phyloP scores from a whole-genome alignment of 2,888 invertebrate species.

The Caradrina clavipalpis region DNA sequence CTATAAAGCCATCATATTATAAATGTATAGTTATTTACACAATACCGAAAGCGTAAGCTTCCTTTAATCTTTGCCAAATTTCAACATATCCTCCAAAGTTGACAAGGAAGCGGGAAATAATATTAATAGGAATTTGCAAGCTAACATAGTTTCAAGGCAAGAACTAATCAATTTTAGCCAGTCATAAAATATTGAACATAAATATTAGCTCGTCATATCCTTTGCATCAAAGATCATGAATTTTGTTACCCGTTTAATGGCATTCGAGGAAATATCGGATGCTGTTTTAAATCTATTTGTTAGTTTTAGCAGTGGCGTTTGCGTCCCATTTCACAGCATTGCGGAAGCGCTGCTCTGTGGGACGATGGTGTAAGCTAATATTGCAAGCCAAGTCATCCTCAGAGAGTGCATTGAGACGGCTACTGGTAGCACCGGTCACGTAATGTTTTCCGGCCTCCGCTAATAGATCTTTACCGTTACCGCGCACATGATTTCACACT shows the following conservation, averaged over 20 bases:
- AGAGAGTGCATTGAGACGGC: constrained; percentile 67
- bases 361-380: constrained; percentile 54
- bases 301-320: constrained; percentile 40
- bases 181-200: constrained; percentile 43
- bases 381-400: constrained; percentile 61
- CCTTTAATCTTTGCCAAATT: constrained; percentile 24
- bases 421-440: constrained; percentile 74
- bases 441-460: constrained; percentile 80
- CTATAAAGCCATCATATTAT: constrained; percentile 12
- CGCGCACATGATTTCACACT: constrained; percentile 42
- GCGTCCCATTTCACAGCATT: constrained; percentile 47
- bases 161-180: constrained; percentile 33
- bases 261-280: constrained; percentile 30
- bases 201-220: constrained; percentile 34
- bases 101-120: constrained; percentile 13
- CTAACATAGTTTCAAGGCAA: constrained; percentile 41
- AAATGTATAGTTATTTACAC: constrained; percentile 20
- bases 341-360: constrained; percentile 49
- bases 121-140: constrained; percentile 22
- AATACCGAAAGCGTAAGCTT: constrained; percentile 3
- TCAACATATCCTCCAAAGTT: not conserved
- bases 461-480: constrained; percentile 80
- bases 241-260: constrained; percentile 34
- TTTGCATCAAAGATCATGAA: constrained; percentile 46
- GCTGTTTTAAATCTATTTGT: constrained; percentile 23